These are phyloP conservation scores for Echinarachnius parma DNA, from an alignment of 53 echinoderm and acorn worm genomes.

Conservation along the genomic window DNA sequence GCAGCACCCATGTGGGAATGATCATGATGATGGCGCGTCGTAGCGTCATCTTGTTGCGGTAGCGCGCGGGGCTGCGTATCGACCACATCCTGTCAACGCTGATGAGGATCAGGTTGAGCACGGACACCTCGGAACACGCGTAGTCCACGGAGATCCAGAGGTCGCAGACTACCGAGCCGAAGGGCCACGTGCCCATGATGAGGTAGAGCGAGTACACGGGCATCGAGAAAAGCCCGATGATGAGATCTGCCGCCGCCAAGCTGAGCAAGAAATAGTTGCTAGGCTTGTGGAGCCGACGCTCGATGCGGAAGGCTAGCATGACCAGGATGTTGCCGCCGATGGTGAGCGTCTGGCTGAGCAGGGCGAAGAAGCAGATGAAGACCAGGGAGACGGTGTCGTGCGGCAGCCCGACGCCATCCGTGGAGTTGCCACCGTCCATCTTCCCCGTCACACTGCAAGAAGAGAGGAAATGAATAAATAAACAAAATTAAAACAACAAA, in stretches of 20 bases:
- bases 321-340: constrained; percentile 96
- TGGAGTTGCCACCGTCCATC: constrained; percentile 29
- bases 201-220: constrained; percentile 87
- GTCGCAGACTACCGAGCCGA: constrained; percentile 86
- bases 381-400: constrained; percentile 55
- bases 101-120: constrained; percentile 91
- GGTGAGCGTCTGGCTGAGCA: constrained; percentile 77
- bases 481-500: no score
- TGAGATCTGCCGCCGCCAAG: constrained; percentile 88
- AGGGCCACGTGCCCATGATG: constrained; percentile 77
- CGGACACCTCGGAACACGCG: constrained; percentile 88
- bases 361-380: constrained; percentile 80
- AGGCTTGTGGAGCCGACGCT: constrained; percentile 89
- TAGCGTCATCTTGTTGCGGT: constrained; percentile 96
- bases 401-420: constrained; percentile 47
- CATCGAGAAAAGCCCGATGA: constrained; percentile 91
- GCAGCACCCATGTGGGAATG: constrained; percentile 88
- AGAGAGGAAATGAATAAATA: not conserved
- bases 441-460: not conserved
- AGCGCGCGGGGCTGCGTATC: constrained; percentile 84
- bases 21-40: constrained; percentile 90
- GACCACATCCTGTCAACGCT: constrained; percentile 94
- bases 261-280: constrained; percentile 98
- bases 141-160: constrained; percentile 95
- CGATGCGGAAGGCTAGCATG: constrained; percentile 86